phyloP scores from a whole-genome alignment of 2,888 invertebrate species.

The Synergus gifuensis region DNA sequence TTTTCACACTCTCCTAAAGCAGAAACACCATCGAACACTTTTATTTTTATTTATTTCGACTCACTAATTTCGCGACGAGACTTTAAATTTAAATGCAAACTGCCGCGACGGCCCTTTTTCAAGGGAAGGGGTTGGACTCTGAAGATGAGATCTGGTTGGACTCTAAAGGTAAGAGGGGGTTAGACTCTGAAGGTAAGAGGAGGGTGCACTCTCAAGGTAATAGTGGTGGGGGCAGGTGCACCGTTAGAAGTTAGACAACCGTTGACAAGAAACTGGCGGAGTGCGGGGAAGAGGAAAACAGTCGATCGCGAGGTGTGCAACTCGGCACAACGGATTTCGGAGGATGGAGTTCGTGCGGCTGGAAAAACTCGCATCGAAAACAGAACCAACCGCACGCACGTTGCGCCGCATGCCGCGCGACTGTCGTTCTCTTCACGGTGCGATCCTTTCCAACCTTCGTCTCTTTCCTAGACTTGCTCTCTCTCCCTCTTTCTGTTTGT shows the following conservation, averaged over 20 bases:
- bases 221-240: neutral
- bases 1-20: conserved; percentile 1
- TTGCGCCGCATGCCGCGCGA: conserved; percentile 75
- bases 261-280: neutral
- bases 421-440: conserved; percentile 64
- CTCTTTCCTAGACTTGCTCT: conserved; percentile 37
- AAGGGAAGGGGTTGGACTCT: too few relatives aligned
- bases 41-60: neutral
- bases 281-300: conserved; percentile 32
- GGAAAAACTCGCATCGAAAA: conserved; percentile 47
- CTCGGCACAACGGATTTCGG: conserved; percentile 13
- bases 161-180: neutral
- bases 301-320: conserved; percentile 56
- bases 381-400: conserved; percentile 64
- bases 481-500: conserved; percentile 1
- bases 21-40: neutral
- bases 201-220: too few relatives aligned
- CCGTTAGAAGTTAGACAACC: neutral
- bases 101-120: neutral
- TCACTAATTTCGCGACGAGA: neutral
- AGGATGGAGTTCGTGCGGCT: conserved; percentile 35
- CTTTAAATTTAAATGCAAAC: neutral
- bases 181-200: conserved; percentile 42
- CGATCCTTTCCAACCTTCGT: conserved; percentile 46
- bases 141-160: too few relatives aligned